Percentiles rank a stretch among this genome's conserved stretches.
These are phyloP conservation scores for Trichomalopsis sarcophagae DNA, from an alignment of 1,140 invertebrate species.

Conservation along the genomic window DNA sequence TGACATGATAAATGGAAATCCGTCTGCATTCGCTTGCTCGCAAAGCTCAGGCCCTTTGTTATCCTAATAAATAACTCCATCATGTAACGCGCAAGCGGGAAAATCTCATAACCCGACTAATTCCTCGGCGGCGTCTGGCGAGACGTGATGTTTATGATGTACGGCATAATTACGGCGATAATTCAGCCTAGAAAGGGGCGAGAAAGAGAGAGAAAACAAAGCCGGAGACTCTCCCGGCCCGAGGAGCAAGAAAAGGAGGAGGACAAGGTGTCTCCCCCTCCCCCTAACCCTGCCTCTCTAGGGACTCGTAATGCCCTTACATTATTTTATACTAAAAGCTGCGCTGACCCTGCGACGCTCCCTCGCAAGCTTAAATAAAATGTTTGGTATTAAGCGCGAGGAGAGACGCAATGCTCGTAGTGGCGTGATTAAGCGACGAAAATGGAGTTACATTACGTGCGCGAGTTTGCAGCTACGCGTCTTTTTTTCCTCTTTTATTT, in stretches of 20 bases:
- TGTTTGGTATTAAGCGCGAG: slow-evolving; percentile 60
- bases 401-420: slow-evolving; percentile 50
- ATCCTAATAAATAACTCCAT: slow-evolving; percentile 54
- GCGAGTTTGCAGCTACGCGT: neutral
- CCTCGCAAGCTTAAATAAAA: slow-evolving; percentile 61
- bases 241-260: slow-evolving; percentile 49
- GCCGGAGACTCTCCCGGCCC: neutral
- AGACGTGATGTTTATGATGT: slow-evolving; percentile 65
- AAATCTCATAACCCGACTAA: slow-evolving; percentile 56
- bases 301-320: slow-evolving; percentile 64
- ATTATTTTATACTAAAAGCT: slow-evolving; percentile 65
- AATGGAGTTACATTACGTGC: slow-evolving; percentile 52
- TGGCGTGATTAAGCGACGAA: slow-evolving; percentile 53
- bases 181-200: slow-evolving; percentile 58
- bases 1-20: too few species aligned
- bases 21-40: neutral
- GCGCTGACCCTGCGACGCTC: neutral
- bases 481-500: neutral
- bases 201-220: slow-evolving; percentile 28
- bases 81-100: slow-evolving; percentile 41
- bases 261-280: slow-evolving; percentile 38
- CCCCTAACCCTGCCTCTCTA: slow-evolving; percentile 52
- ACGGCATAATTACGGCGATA: slow-evolving; percentile 69
- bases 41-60: slow-evolving; percentile 31
- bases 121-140: slow-evolving; percentile 51